Percentiles rank a stretch among this genome's conserved stretches.
Evolutionary conservation across 2,888 invertebrate genomes (phyloP).

Genomic region (Cataglyphis cursor): DNA sequence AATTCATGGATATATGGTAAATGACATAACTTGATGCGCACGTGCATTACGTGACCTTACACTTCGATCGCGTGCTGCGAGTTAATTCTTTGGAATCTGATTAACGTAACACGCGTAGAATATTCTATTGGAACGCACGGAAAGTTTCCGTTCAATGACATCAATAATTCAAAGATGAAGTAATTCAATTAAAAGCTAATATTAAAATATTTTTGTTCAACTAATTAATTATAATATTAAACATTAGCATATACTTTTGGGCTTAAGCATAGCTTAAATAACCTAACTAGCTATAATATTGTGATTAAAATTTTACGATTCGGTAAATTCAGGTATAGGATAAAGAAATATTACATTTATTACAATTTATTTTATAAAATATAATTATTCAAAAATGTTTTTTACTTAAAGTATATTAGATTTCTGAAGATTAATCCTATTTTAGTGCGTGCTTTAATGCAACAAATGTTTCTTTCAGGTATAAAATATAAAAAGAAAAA

Average conservation of each 20-base stretch:
- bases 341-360: background rate
- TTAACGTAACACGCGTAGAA: background rate
- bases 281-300: background rate
- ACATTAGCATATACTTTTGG: background rate
- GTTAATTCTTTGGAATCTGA: slow-evolving; percentile 19
- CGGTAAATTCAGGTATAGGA: background rate
- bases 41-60: slow-evolving; percentile 12
- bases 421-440: background rate
- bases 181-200: background rate
- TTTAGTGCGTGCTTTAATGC: background rate
- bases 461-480: background rate
- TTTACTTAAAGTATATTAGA: background rate
- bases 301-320: background rate
- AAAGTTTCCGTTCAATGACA: background rate
- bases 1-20: background rate
- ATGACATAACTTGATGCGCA: slow-evolving; percentile 10
- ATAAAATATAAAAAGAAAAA: background rate
- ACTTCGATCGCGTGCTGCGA: background rate
- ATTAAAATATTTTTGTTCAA: background rate
- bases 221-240: background rate
- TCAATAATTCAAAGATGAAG: background rate
- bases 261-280: background rate
- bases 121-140: background rate
- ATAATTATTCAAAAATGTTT: background rate
- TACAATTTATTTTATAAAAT: background rate